These are phyloP conservation scores for Ornithorhynchus anatinus DNA, from an alignment of 2,113 vertebrate genomes.

Conservation along the genomic window DNA sequence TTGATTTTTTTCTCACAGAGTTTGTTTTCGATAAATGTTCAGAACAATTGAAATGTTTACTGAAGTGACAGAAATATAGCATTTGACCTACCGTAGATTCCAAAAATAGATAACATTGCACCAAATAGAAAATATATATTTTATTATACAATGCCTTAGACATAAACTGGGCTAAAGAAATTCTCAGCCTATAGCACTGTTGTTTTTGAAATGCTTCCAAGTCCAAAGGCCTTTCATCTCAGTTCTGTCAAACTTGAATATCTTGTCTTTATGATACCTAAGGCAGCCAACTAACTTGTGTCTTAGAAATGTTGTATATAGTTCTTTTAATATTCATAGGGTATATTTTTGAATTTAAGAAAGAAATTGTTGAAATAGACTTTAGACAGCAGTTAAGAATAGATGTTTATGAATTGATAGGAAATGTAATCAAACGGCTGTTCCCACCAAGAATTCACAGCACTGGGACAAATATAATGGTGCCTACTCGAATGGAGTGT, in stretches of 20 bases:
- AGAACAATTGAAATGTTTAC: constrained; percentile 51
- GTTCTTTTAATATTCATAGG: constrained; percentile 79
- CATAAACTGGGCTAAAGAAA: constrained; percentile 74
- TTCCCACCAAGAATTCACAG: constrained; percentile 72
- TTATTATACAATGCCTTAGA: constrained; percentile 80
- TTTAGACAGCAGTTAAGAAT: constrained; percentile 65
- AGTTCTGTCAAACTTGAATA: constrained; percentile 82
- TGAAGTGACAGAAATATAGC: constrained; percentile 60
- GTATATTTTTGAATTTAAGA: constrained; percentile 79
- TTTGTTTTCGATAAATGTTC: constrained; percentile 60
- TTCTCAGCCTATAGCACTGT: constrained; percentile 76
- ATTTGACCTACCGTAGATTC: constrained; percentile 67
- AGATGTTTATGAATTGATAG: constrained; percentile 58
- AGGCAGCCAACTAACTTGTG: constrained; percentile 71
- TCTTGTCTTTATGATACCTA: constrained; percentile 68
- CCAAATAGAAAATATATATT: constrained; percentile 77
- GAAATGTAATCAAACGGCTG: constrained; percentile 61
- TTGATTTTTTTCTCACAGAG: constrained; percentile 42
- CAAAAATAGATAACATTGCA: constrained; percentile 69
- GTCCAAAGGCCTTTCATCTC: constrained; percentile 84
- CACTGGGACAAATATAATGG: constrained; percentile 74
- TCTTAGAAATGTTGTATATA: constrained; percentile 78
- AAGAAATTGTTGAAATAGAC: constrained; percentile 69
- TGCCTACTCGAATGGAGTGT: constrained; percentile 76
- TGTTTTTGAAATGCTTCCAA: constrained; percentile 81